A percentile compares a stretch with the other conserved stretches of the same genome.
Evolutionary conservation across 2,797 vertebrate genomes (phyloP).

Genomic region (Heteromormyrus szaboi): DNA sequence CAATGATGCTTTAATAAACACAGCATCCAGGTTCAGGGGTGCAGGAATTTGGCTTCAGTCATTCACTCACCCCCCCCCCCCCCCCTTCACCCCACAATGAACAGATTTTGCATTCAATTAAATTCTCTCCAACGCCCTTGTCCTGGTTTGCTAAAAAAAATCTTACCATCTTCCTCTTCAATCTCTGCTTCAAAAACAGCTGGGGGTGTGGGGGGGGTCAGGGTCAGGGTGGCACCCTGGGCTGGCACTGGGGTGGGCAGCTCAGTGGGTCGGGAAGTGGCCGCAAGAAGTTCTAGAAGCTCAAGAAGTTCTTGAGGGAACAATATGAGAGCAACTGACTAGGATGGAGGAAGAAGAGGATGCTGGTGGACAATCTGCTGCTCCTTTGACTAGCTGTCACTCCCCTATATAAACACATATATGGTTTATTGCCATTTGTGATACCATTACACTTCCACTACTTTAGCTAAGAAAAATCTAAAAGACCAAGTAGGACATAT

Average conservation of each 20-base stretch:
- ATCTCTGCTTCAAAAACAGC: conserved; percentile 13
- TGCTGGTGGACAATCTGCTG: conserved; percentile 51
- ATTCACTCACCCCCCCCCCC: background rate
- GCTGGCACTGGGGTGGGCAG: background rate
- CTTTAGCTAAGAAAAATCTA: background rate
- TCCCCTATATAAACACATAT: background rate
- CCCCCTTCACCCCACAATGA: background rate
- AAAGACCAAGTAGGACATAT: background rate
- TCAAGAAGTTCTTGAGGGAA: conserved; percentile 25
- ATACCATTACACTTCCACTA: background rate
- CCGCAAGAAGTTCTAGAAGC: conserved; percentile 18
- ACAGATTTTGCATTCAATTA: background rate
- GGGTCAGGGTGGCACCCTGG: conserved; percentile 12
- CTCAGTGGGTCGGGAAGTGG: conserved; percentile 19
- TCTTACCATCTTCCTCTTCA: conserved; percentile 30
- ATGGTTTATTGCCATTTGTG: background rate
- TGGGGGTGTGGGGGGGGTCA: conserved; percentile 12
- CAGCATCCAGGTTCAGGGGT: background rate
- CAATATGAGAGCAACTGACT: conserved; percentile 21
- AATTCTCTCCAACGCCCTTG: background rate
- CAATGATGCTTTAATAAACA: background rate
- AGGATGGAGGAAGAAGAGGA: background rate
- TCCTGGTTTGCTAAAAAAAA: background rate
- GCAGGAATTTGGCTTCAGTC: background rate
- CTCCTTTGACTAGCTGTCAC: conserved; percentile 10